Percentiles rank a stretch among this genome's conserved stretches.
Conservation (phyloP, 2,888 invertebrate species). For the Trachelus iudaicus region DNA sequence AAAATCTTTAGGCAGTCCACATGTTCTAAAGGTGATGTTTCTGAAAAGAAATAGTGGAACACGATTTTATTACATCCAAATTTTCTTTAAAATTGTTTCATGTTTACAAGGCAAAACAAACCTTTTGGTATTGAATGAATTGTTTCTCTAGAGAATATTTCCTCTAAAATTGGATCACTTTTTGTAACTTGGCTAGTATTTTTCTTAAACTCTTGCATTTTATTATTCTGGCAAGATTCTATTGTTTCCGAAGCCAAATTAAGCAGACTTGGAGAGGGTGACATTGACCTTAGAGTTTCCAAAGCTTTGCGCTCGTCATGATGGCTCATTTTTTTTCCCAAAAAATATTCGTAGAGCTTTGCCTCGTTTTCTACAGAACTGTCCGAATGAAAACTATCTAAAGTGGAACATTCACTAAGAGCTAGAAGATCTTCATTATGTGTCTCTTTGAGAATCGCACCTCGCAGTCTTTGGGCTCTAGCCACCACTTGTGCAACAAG, state of each 20-base stretch:
- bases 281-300: constrained; percentile 62
- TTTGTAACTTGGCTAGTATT: not conserved
- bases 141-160: not conserved
- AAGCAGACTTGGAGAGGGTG: constrained; percentile 57
- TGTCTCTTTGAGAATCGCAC: constrained; percentile 50
- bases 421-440: constrained; percentile 41
- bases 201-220: not conserved
- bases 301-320: constrained; percentile 63
- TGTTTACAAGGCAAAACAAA: not conserved
- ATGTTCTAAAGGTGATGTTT: constrained; percentile 42
- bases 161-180: not conserved
- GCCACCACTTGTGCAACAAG: constrained; percentile 53
- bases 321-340: constrained; percentile 62
- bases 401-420: constrained; percentile 37
- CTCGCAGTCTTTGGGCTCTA: constrained; percentile 51
- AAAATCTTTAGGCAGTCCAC: constrained; percentile 65
- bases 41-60: constrained; percentile 21
- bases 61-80: not conserved
- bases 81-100: not conserved
- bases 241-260: constrained; percentile 43
- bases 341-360: constrained; percentile 46
- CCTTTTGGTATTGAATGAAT: constrained; percentile 11
- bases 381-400: constrained; percentile 31
- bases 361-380: constrained; percentile 33
- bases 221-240: constrained; percentile 26